Conservation (phyloP, 2,888 invertebrate species). For the Nesidiocoris tenuis region DNA sequence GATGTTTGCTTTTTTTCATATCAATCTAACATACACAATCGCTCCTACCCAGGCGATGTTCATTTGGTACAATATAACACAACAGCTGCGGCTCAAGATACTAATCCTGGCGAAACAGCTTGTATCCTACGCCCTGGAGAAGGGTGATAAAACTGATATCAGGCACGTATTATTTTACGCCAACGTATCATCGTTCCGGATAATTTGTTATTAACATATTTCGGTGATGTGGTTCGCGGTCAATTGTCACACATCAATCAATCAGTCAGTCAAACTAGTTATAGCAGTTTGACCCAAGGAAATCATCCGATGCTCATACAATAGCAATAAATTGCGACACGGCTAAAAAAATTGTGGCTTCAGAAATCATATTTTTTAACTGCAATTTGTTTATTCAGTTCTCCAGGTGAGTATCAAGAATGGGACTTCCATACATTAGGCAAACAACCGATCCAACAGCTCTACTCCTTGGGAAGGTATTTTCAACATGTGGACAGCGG, state of each 20-base stretch:
- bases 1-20: too few relatives aligned
- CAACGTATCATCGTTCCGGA: too few relatives aligned
- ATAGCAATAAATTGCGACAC: too few relatives aligned
- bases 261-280: too few relatives aligned
- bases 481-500: conserved; percentile 42
- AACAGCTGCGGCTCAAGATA: conserved; percentile 78
- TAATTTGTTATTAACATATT: too few relatives aligned
- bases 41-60: conserved; percentile 87
- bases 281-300: too few relatives aligned
- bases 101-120: conserved; percentile 70
- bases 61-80: conserved; percentile 87
- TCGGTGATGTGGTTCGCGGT: too few relatives aligned
- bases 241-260: too few relatives aligned
- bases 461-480: conserved; percentile 47
- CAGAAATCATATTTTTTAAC: too few relatives aligned
- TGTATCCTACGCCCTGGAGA: conserved; percentile 46
- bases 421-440: conserved; percentile 45
- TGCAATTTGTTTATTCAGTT: conserved; percentile 1
- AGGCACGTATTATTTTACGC: conserved; percentile 21
- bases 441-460: conserved; percentile 38
- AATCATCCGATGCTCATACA: too few relatives aligned
- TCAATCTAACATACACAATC: too few relatives aligned
- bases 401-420: conserved; percentile 23
- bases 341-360: too few relatives aligned
- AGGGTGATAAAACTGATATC: conserved; percentile 18